Conservation (phyloP, 2,888 invertebrate species). For the Pseudococcus jackbeardsleyi region DNA sequence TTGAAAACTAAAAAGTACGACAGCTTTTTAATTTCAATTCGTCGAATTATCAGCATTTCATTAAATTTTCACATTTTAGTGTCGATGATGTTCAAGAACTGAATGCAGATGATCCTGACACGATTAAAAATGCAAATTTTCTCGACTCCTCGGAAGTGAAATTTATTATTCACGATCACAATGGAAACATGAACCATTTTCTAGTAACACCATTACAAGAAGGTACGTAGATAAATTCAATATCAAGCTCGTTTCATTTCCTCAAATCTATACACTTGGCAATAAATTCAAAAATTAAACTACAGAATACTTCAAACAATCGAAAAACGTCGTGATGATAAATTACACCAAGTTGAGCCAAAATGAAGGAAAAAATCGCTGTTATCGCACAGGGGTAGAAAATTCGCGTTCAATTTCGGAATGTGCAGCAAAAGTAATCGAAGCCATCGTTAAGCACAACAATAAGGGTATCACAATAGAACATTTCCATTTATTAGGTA, state of each 20-base stretch:
- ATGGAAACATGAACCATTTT: neutral
- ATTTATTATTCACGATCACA: constrained; percentile 8
- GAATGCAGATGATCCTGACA: too few relatives aligned
- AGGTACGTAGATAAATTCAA: neutral
- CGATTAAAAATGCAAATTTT: neutral
- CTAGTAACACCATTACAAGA: neutral
- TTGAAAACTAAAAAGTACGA: neutral
- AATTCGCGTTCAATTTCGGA: neutral
- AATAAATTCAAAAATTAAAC: neutral
- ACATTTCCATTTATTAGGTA: constrained; percentile 76
- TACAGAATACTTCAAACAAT: neutral
- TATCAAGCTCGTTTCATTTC: neutral
- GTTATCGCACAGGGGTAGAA: neutral
- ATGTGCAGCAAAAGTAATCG: neutral
- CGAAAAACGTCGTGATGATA: neutral
- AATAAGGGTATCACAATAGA: constrained; percentile 70
- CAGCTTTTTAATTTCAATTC: neutral
- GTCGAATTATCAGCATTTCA: too few relatives aligned
- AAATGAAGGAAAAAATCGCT: neutral
- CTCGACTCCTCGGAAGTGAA: neutral
- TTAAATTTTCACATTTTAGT: neutral
- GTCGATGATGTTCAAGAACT: neutral
- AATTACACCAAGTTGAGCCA: neutral
- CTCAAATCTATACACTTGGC: too few relatives aligned
- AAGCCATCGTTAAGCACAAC: neutral